Percentiles rank a stretch among this genome's conserved stretches.
Conservation (phyloP, 2,888 invertebrate genomes). For the Drosophila birchii region DNA sequence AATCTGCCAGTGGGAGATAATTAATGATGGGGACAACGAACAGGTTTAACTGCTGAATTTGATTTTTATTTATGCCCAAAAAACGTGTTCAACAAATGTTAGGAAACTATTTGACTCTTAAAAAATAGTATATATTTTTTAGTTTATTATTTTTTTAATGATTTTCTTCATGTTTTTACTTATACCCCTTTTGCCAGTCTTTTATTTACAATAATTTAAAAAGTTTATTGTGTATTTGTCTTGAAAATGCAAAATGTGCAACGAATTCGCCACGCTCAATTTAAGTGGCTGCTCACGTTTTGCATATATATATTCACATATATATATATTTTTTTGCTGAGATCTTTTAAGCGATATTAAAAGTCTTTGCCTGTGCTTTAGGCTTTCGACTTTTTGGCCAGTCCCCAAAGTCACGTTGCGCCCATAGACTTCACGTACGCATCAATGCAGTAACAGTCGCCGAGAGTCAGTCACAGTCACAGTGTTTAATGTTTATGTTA, state of each 20-base stretch:
- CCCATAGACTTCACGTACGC: conserved; percentile 50
- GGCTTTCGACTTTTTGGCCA: conserved; percentile 16
- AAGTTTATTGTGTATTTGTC: conserved; percentile 13
- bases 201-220: conserved; percentile 15
- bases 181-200: not conserved
- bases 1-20: conserved; percentile 26
- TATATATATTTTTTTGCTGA: conserved; percentile 41
- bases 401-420: conserved; percentile 40
- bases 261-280: conserved; percentile 44
- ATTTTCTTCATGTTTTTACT: not conserved
- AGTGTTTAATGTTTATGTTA: conserved; percentile 38
- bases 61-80: too few relatives aligned
- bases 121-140: too few relatives aligned
- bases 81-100: not conserved
- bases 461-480: conserved; percentile 21
- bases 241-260: conserved; percentile 42
- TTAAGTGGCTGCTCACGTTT: conserved; percentile 70
- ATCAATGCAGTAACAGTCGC: conserved; percentile 25
- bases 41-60: conserved; percentile 1
- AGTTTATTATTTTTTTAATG: not conserved
- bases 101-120: not conserved
- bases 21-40: conserved; percentile 22
- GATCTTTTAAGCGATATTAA: conserved; percentile 47
- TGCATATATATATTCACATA: not conserved
- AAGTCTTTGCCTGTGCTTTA: conserved; percentile 11